A percentile compares a stretch with the other conserved stretches of the same genome.
Conservation (phyloP, 2,888 invertebrate species). For the Sepiola atlantica region DNA sequence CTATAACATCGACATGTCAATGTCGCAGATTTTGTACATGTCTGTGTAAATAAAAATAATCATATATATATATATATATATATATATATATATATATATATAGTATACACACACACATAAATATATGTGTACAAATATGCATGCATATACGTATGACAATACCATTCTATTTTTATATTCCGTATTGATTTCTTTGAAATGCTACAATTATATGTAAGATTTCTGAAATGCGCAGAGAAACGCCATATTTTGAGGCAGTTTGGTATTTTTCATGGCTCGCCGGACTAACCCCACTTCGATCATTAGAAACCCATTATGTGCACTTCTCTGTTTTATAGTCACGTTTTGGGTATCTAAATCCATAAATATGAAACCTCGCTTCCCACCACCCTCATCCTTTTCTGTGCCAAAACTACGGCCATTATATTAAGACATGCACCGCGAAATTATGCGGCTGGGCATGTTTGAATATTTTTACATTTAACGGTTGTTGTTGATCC, state of each 20-base stretch:
- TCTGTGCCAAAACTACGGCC: background rate
- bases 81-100: too few species aligned
- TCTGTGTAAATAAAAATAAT: too few species aligned
- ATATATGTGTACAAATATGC: too few species aligned
- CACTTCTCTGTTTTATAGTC: background rate
- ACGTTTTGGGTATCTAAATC: background rate
- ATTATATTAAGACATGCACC: background rate
- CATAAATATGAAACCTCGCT: background rate
- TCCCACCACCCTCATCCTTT: background rate
- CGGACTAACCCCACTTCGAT: background rate
- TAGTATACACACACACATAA: too few species aligned
- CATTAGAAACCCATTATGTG: background rate
- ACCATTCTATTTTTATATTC: too few species aligned
- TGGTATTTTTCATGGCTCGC: background rate
- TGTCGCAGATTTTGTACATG: too few species aligned
- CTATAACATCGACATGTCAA: too few species aligned
- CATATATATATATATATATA: too few species aligned
- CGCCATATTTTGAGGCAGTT: background rate
- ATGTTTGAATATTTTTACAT: slow-evolving; percentile 8
- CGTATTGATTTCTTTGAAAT: background rate
- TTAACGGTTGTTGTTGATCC: background rate
- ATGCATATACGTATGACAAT: too few species aligned
- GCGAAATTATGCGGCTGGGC: background rate
- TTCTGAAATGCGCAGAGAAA: background rate
- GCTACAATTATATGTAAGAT: background rate